These are phyloP conservation scores for Ochotona princeps DNA, from an alignment of 2,113 vertebrate genomes.

Conservation along the genomic window DNA sequence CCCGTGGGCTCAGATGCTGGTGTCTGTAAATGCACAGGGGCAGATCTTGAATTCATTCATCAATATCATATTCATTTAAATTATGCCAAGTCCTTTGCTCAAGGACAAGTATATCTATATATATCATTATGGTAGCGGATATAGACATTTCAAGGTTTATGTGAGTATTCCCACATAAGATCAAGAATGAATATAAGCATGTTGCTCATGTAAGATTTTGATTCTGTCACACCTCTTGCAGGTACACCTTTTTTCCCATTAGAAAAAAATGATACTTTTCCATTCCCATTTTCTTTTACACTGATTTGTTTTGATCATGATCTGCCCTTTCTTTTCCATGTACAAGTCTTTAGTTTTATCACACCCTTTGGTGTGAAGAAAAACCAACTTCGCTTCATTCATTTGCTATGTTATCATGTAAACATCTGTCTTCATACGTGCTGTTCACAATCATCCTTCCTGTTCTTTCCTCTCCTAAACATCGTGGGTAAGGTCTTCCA, in stretches of 20 bases:
- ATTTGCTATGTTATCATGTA: not conserved
- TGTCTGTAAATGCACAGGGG: slow-evolving; percentile 39
- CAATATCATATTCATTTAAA: not conserved
- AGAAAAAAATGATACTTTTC: not conserved
- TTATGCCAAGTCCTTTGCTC: not conserved
- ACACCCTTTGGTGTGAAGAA: not conserved
- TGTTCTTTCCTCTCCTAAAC: slow-evolving; percentile 40
- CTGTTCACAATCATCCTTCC: slow-evolving; percentile 4
- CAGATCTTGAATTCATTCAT: slow-evolving; percentile 5
- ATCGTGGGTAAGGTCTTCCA: slow-evolving; percentile 25
- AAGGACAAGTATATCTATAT: not conserved
- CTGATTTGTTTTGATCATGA: not conserved
- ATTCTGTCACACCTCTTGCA: not conserved
- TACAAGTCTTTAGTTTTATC: slow-evolving; percentile 12
- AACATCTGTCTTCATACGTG: not conserved
- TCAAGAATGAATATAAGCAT: not conserved
- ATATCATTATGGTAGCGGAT: not conserved
- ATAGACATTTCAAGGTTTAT: not conserved
- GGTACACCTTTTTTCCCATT: not conserved
- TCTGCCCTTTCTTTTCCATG: not conserved
- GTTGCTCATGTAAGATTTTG: not conserved
- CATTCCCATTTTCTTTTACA: not conserved
- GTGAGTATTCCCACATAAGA: slow-evolving; percentile 43
- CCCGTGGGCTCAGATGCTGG: not conserved
- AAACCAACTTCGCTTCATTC: slow-evolving; percentile 37